Base-by-base conservation (phyloP, 1,140 invertebrate species). In the Bombus impatiens region DNA sequence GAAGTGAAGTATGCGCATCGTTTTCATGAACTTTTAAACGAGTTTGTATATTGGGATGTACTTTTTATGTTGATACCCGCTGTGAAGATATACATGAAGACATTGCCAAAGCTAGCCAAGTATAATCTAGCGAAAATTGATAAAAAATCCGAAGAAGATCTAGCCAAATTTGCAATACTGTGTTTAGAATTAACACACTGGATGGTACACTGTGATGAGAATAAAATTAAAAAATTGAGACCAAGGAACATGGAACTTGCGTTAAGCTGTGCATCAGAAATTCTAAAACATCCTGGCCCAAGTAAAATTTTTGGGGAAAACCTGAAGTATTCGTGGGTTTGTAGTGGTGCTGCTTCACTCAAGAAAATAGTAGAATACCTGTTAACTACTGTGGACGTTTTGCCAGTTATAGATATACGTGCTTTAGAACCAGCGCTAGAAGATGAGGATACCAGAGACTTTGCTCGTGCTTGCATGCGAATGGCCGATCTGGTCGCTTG, bases 81-180 rank as follows among this genome's bases (percentile, higher is more conserved):
- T 32, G 95, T 97, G 4, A 95, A 94, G 35, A 90, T 89, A 2
- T 96, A 95, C 75, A 91, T 96, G 3, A 93, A 94, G 87, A 94
- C 93, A 8, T 89, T 95, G 25, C 76, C 86, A 28, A 91, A 91
- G 65, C 78, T 95, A 77, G 88, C 91, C 0, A 93, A 92, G 28
- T 92, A 93, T 65, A 89, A 95, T 86, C 90, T 96, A 47, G 94
- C 96, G 13, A 93, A 94, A 65, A 95, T 96, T 42, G 94, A 95
- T 78, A 87, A 93, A 3, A 91, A 91, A 32, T 88, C 87, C 9
- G 93, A 94, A 28, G 95, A 96, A 83, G 96, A 97, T 89, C 93
- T 97, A 3, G 95, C 95, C 1, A 95, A 96, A 88, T 97, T 97
- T 92, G 95, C 95, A 76, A 93, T 97, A 5, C 84, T 97, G 0